These are phyloP conservation scores for Dromaius novaehollandiae DNA, from an alignment of 2,113 vertebrate species.

Conservation along the genomic window DNA sequence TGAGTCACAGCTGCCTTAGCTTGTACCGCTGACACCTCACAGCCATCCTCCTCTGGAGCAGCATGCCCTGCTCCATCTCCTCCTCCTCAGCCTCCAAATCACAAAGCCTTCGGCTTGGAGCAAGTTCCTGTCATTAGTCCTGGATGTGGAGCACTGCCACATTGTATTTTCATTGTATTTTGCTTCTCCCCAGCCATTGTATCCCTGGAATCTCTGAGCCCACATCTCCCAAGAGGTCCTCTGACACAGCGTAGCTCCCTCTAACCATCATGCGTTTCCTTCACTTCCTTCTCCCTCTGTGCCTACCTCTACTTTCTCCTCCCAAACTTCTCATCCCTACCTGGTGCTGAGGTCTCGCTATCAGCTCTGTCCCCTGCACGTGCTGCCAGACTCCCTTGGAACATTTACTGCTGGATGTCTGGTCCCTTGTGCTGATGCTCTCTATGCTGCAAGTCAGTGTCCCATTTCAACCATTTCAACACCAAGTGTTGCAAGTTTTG, in stretches of 20 bases:
- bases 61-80: not conserved
- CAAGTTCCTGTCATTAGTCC: not conserved
- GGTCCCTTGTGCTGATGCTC: not conserved
- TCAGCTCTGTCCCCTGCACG: not conserved
- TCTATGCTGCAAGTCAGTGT: not conserved
- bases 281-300: not conserved
- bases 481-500: rapidly evolving
- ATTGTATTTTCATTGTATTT: not conserved
- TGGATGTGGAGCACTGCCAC: not conserved
- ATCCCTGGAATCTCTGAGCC: not conserved
- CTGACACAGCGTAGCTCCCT: not conserved
- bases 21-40: not conserved
- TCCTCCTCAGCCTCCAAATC: not conserved
- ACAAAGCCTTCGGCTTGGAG: not conserved
- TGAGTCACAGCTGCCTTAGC: not conserved
- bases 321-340: not conserved
- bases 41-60: not conserved
- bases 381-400: not conserved
- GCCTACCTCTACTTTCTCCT: not conserved
- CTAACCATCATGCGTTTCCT: not conserved
- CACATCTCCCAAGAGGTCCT: not conserved
- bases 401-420: not conserved
- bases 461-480: not conserved
- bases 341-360: not conserved
- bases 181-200: not conserved